Conservation (phyloP, 2,113 vertebrate species). For the Cettia cetti region DNA sequence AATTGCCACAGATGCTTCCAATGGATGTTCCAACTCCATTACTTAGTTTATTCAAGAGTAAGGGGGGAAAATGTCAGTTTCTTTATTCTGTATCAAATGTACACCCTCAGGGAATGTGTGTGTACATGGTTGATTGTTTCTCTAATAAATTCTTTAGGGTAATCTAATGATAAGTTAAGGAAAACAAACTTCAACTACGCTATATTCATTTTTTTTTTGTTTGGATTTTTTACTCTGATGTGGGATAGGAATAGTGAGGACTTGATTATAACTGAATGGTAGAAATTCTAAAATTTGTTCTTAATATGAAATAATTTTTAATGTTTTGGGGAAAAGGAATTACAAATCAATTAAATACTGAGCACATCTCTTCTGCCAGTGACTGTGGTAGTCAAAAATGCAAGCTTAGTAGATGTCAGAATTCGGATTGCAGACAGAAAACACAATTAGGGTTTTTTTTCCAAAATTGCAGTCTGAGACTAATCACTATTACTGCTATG, state of each 20-base stretch:
- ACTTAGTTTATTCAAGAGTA: not conserved
- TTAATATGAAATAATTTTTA: not conserved
- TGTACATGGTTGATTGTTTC: not conserved
- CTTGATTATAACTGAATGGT: not conserved
- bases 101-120: not conserved
- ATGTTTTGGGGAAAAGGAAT: not conserved
- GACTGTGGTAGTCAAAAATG: not conserved
- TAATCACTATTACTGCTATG: not conserved
- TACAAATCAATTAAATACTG: not conserved
- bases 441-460: not conserved
- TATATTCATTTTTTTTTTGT: not conserved
- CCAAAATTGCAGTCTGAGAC: not conserved
- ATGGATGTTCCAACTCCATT: not conserved
- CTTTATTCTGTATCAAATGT: not conserved
- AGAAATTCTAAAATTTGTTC: not conserved
- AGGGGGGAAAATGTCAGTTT: not conserved
- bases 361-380: not conserved
- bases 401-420: not conserved
- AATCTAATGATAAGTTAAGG: not conserved
- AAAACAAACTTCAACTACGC: not conserved
- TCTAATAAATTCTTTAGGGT: not conserved
- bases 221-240: not conserved
- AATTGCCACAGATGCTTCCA: conserved; percentile 17
- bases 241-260: not conserved
- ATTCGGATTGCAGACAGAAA: not conserved